Base-by-base conservation (phyloP, 2,888 invertebrate genomes). In the Hypolimnas misippus region DNA sequence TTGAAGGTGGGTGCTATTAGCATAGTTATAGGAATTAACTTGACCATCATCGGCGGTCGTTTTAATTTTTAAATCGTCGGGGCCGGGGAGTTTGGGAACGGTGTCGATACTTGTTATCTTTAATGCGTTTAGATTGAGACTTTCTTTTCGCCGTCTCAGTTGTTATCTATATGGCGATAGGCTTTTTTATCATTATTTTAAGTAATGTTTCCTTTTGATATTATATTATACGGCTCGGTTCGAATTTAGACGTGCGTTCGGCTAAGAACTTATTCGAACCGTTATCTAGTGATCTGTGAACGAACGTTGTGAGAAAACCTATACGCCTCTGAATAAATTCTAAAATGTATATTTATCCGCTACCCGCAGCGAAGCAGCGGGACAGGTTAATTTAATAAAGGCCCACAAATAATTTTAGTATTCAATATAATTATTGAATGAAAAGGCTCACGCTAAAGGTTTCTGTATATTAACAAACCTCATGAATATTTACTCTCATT, bases 21-120 rank as follows among this genome's bases (percentile, higher is more conserved):
- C 88, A 87, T 89, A 90, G 90, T 90, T 89, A 91, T 89, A 87
- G 78, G 89, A 84, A 90, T 91, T 89, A 89, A 77, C 80, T 81
- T 73, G 83, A 82, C 82, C 79, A 84, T 89, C 86, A 86, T 87
- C 83, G 75, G 74, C 83, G 85, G 82, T 87, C 87, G 84, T 88
- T 87, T 89, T 86, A 86, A 87, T 87, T 84, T 87, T 85, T 84
- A 87, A 87, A 83, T 75, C 63, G 65, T 63, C 60, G 62, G 65
- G 42, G 5, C 46, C 58, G 57, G 62, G 53, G 64, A 55, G 60
- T 62, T 68, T 59, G 51, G 61, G 52, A 17, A 42, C 60, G 51
- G 60, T 52, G 62, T 52, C 54, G 51, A 40, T 60, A 53, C 56
- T 65, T 63, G 61, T 67, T 65, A 67, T 60, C 55, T 67, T 55